phyloP scores from a whole-genome alignment of 2,113 vertebrate species.

The Morone saxatilis region DNA sequence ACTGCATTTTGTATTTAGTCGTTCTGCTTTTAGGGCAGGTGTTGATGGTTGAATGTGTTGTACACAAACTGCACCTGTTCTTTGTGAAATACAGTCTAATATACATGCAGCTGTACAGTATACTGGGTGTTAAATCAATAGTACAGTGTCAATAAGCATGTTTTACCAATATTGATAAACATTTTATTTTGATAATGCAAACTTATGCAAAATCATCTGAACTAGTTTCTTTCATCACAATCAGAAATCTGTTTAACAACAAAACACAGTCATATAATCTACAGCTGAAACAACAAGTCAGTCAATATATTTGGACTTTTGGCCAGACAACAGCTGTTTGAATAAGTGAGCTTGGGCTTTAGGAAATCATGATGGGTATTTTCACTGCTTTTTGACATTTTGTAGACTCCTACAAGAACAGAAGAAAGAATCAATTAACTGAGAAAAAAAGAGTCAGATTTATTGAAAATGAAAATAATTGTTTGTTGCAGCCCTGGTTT shows the following conservation, averaged over 20 bases:
- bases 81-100: slow-evolving; percentile 25
- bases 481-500: not conserved
- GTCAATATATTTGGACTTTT: not conserved
- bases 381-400: not conserved
- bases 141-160: not conserved
- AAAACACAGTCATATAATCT: not conserved
- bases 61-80: slow-evolving; percentile 48
- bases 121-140: not conserved
- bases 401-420: too few relatives aligned
- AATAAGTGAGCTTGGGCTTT: too few relatives aligned
- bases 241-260: not conserved
- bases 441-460: not conserved
- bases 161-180: not conserved
- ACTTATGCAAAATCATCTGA: not conserved
- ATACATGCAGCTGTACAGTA: not conserved
- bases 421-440: not conserved
- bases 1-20: slow-evolving; percentile 60
- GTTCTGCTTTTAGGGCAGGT: slow-evolving; percentile 45
- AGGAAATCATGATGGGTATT: not conserved
- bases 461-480: not conserved
- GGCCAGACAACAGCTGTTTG: not conserved
- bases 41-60: slow-evolving; percentile 40
- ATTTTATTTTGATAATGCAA: not conserved
- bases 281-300: not conserved
- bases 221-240: not conserved